phyloP scores from a whole-genome alignment of 2,797 vertebrate genomes.

The Arctocebus calabarensis region DNA sequence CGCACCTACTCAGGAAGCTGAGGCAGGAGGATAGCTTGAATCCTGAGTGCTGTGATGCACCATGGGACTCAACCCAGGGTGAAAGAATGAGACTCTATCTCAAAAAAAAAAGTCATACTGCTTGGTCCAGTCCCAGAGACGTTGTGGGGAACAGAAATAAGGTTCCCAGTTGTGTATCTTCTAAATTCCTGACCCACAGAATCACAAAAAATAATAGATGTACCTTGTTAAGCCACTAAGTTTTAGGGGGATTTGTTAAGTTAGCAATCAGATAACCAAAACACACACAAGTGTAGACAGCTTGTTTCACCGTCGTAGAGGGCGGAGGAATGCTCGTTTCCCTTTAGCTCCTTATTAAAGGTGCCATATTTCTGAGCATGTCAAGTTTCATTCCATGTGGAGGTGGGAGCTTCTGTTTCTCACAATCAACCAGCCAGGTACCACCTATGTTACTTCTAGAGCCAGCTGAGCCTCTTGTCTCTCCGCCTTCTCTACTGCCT shows the following conservation, averaged over 20 bases:
- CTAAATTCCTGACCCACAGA: slow-evolving; percentile 57
- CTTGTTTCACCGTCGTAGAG: background rate
- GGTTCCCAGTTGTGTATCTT: slow-evolving; percentile 10
- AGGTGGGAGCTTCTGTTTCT: background rate
- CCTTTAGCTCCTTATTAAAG: background rate
- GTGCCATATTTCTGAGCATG: background rate
- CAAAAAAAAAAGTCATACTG: background rate
- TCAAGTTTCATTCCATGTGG: background rate
- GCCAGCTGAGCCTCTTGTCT: background rate
- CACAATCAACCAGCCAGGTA: too few relatives aligned
- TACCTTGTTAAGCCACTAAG: slow-evolving; percentile 46
- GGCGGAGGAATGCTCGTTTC: background rate
- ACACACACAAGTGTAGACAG: background rate
- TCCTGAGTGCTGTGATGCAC: too few relatives aligned
- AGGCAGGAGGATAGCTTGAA: too few relatives aligned
- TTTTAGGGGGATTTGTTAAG: slow-evolving; percentile 39
- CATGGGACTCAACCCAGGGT: too few relatives aligned
- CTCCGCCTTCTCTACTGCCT: background rate
- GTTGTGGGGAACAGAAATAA: background rate
- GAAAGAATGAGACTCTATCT: too few relatives aligned
- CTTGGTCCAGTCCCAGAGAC: slow-evolving; percentile 9
- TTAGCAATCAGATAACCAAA: slow-evolving; percentile 56
- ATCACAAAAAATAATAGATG: slow-evolving; percentile 46
- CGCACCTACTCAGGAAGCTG: too few relatives aligned
- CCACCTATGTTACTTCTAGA: background rate